Base-by-base conservation (phyloP, 2,888 invertebrate species). In the Dryocosmus kuriphilus region DNA sequence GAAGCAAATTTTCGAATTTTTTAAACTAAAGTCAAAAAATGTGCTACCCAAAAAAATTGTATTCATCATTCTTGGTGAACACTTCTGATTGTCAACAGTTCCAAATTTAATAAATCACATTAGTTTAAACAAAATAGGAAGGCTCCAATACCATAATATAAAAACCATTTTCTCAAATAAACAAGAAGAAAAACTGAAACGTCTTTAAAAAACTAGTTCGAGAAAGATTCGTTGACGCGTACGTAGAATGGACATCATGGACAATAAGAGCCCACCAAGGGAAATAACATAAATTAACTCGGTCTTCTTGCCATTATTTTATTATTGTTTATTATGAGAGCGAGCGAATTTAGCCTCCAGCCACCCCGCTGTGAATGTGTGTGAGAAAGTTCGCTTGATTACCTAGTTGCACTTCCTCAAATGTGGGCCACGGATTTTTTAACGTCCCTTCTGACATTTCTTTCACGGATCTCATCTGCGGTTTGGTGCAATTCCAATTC, bases 361-460 rank as follows among this genome's bases (percentile, higher is more conserved):
- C 71, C 46, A 71, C 30, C 71, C 71, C 30, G 46, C 32, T 55
- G 55, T 55, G n/a, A 9, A 3, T 55, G 22, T 22, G 4, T 22
- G 22, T 55, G 71, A 71, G 71, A 51, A 71, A 55, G 71, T 71
- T 22, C 46, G 19, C 30, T 71, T 67, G 19, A 67, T 67, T 67
- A 67, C 24, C 67, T 67, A 67, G 67, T 51, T 55, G 71, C 51
- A 32, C 51, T 55, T 71, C 55, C 71, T 32, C 71, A 32, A 71
- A 71, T 30, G 14, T 32, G 19, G 51, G 14, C 71, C 71, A 71
- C 71, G 41, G 55, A 71, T 30, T 30, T 30, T 51, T 71, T 51
- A 71, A 71, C 71, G 51, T 71, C 51, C 46, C 71, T 71, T 55
- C 71, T 51, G 71, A 51, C 51, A 71, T 71, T 51, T 71, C 27